These are phyloP conservation scores for western clawed frog (Xenopus tropicalis) DNA, from an alignment of 2,113 vertebrate genomes.

Conservation along the genomic window DNA sequence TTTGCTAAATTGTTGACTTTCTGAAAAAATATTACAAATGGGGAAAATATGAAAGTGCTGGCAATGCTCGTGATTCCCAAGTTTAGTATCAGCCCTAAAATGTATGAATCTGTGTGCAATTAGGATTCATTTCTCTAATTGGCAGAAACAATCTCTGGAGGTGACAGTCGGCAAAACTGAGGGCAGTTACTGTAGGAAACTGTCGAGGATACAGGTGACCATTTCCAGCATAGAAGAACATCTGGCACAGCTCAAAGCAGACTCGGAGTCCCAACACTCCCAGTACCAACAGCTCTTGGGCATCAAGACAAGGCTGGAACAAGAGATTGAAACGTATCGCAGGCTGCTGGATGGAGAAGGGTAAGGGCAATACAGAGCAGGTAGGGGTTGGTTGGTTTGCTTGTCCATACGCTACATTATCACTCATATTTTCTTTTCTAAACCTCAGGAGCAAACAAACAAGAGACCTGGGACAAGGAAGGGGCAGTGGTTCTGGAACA, in stretches of 20 bases:
- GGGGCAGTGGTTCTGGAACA: no score
- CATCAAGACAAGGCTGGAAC: slow-evolving; percentile 73
- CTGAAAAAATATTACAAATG: no score
- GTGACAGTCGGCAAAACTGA: slow-evolving; percentile 68
- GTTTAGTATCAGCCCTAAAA: no score
- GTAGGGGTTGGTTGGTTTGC: not conserved
- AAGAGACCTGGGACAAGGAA: no score
- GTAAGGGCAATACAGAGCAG: not conserved
- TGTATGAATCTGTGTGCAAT: no score
- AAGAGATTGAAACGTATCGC: slow-evolving; percentile 78
- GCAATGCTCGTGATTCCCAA: no score
- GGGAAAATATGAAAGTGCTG: no score
- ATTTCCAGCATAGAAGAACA: slow-evolving; percentile 71
- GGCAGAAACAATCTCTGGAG: slow-evolving; percentile 80
- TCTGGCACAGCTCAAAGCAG: slow-evolving; percentile 62
- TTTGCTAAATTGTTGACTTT: no score
- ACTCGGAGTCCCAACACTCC: slow-evolving; percentile 69
- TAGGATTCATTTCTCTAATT: not conserved
- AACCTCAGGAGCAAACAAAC: no score
- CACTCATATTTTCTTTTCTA: no score
- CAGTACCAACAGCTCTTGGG: slow-evolving; percentile 70
- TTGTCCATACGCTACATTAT: no score
- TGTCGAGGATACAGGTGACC: slow-evolving; percentile 68
- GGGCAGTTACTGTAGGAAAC: slow-evolving; percentile 61
- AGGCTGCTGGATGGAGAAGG: slow-evolving; percentile 69